Percentiles rank a stretch among this genome's conserved stretches.
Evolutionary conservation across 2,888 invertebrate species (phyloP).

Genomic region (Ganaspis brasiliensis): DNA sequence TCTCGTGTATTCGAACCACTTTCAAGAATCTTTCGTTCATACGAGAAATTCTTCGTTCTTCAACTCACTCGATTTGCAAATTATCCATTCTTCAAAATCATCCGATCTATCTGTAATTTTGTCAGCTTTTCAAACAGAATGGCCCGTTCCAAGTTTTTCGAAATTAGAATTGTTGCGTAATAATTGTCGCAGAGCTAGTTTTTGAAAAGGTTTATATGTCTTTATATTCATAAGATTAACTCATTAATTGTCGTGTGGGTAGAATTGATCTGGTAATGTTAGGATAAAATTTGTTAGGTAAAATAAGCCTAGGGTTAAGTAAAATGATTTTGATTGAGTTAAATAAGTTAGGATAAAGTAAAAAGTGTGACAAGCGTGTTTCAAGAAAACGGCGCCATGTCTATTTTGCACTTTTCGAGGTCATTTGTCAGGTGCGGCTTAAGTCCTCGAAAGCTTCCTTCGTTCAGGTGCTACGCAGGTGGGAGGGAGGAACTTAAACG

Average conservation of each 20-base stretch:
- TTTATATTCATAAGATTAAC: no score
- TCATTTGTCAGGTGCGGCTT: constrained; percentile 59
- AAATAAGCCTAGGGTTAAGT: no score
- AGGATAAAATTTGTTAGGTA: no score
- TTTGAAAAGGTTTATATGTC: no score
- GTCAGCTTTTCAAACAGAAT: no score
- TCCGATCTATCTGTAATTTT: background rate
- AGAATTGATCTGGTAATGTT: no score
- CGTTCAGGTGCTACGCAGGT: constrained; percentile 74
- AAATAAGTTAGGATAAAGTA: background rate
- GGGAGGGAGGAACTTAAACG: constrained; percentile 67
- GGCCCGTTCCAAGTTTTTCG: no score
- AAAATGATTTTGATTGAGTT: no score
- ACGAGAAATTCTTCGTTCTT: constrained; percentile 8
- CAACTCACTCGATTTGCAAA: constrained; percentile 28
- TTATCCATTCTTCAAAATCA: background rate
- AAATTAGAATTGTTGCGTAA: no score
- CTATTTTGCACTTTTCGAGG: constrained; percentile 41
- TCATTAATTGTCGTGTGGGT: no score
- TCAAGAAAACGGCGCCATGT: constrained; percentile 23
- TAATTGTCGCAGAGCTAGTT: no score
- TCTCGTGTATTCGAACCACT: constrained; percentile 55
- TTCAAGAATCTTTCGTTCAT: constrained; percentile 51
- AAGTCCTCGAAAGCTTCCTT: constrained; percentile 55
- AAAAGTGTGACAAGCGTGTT: constrained; percentile 1